Evolutionary conservation across 2,113 vertebrate species (phyloP), one percentile per base, ranked within the genome.

Genomic region (Callorhinus ursinus): DNA sequence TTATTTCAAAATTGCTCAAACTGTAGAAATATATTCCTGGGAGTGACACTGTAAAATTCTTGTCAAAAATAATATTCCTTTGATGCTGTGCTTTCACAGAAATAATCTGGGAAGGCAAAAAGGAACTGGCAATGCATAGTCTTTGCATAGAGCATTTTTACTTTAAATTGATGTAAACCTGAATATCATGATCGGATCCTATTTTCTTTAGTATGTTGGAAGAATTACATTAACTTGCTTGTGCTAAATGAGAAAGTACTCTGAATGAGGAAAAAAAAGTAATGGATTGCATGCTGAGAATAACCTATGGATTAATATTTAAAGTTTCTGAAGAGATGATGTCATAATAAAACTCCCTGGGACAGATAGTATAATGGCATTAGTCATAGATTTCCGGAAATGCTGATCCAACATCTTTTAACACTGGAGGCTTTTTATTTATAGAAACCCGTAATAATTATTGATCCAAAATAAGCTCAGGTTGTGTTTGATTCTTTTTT

Each of bases 241-340:
- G 59, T 88, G 87, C 67, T 74, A 95, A 88, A 86, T 61, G 55
- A 96, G 63, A 96, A 95, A 91, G 79, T 90, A 87, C 42, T 63
- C 82, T 65, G 53, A 95, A 94, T 88, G 82, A 88, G 84, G 83
- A 90, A 91, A 91, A 83, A 89, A 94, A 97, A 76, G 36, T 42
- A 93, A 95, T 95, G 88, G 84, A 80, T 76, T 95, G 14, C 83
- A 97, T 87, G 92, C 96, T 79, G 69, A 97, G 63, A 98, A 98
- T 92, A 97, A 97, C 89, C 74, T 95, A 90, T 90, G 57, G 36
- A 96, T 97, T 98, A 98, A 97, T 97, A 97, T 97, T 97, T 97
- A 87, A 97, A 97, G 22, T 98, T 97, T 92, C 83, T 97, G 42
- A 97, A 97, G 81, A 97, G 93, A 95, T 97, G 97, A 97, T 76